Base-by-base conservation (phyloP, 1,140 invertebrate genomes). In the Neoseiulus cucumeris region DNA sequence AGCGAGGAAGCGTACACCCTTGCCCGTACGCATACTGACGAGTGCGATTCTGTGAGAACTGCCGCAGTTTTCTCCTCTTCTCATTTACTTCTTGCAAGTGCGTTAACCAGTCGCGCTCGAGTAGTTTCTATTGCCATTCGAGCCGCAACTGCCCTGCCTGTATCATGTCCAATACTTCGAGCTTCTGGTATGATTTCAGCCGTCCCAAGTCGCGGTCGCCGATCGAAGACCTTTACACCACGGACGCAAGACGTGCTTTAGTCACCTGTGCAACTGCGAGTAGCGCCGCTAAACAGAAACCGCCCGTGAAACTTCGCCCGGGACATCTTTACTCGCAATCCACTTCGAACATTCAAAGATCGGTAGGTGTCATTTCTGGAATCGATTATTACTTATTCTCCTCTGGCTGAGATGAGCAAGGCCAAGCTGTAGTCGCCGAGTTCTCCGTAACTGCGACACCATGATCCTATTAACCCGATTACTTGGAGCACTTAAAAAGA, bases 111-210 rank as follows among this genome's bases (percentile, higher is more conserved):
- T 39, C 4, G 33, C 33, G 9, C 4, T 39, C 33, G 9, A 39
- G n/a, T n/a, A n/a, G n/a, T n/a, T n/a, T n/a, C n/a, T n/a, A n/a
- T n/a, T n/a, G n/a, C n/a, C n/a, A n/a, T n/a, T n/a, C n/a, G n/a
- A n/a, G n/a, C n/a, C n/a, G n/a, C n/a, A n/a, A n/a, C n/a, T n/a
- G n/a, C n/a, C n/a, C n/a, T n/a, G n/a, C n/a, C n/a, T n/a, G n/a
- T 9, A 39, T 4, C 33, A 39, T 39, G 33, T 9, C 33, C 33
- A 39, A 6, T 9, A 6, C 33, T 59, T 14, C 33, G 51, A 59
- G 51, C 22, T 59, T 59, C 22, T 59, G 51, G 51, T 17, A 17
- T 25, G 51, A 59, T 33, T 59, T 59, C 22, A 59, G 51, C 51
- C 51, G 51, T 14, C 51, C 51, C 25, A 59, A 59, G 22, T 59